Base-by-base conservation (phyloP, 2,888 invertebrate genomes). In the Tenthredo notha region DNA sequence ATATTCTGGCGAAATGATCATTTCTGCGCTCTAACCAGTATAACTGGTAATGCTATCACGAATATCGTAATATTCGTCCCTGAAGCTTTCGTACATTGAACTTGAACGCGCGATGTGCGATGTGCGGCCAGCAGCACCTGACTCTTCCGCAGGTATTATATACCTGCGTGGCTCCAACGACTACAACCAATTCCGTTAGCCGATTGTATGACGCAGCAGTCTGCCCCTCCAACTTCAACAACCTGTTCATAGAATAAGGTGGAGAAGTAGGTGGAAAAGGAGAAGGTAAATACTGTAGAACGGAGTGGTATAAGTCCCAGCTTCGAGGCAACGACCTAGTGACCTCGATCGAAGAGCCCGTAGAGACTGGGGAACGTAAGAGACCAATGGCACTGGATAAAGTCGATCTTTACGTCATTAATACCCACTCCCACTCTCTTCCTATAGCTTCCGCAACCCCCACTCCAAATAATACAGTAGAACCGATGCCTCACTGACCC, bases 291-390 rank as follows among this genome's bases (percentile, higher is more conserved):
- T 33, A 83, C 21, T 65, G 83, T 65, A 29, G 54, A 50, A 70
- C 37, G 70, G 29, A 67, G 67, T 29, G 29, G 83, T 65, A n/a
- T 21, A 10, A 85, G 86, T 87, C 87, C 87, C 86, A 84, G 37
- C 89, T 89, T 88, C 88, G 87, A 91, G 91, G 89, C 88, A 92
- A 88, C 89, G 92, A 91, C 93, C 90, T 89, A 93, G 90, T 93
- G 88, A 91, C 92, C 92, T 90, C 92, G 89, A 92, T 92, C 86
- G 75, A 37, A 43, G 86, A 43, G 84, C 84, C 67, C 65, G 70
- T 10, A 43, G 47, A 85, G 74, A 75, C 87, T 88, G 87, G 86
- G 87, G 88, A 86, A 84, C 78, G 29, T 78, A 75, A 80, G 58
- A 77, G 83, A 75, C 90, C 90, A 91, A 90, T 90, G 67, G 54